These are phyloP conservation scores for Eristalis arbustorum DNA, from an alignment of 2,888 invertebrate species.

Conservation along the genomic window DNA sequence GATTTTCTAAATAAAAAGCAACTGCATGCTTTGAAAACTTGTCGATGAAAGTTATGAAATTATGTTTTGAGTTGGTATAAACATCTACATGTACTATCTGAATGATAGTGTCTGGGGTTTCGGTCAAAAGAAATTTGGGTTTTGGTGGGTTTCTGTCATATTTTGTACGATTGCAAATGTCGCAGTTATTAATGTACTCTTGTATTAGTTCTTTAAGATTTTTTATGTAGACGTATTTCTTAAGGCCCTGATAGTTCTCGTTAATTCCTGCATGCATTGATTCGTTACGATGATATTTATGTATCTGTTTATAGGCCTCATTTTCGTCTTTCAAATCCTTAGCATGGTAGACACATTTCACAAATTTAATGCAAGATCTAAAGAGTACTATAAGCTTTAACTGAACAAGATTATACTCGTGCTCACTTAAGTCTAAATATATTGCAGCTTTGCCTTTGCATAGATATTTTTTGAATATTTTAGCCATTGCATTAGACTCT, in stretches of 20 bases:
- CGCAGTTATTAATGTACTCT: not conserved
- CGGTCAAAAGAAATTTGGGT: not conserved
- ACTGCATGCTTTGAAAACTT: constrained; percentile 7
- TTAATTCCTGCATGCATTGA: not conserved
- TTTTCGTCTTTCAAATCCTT: too few species aligned
- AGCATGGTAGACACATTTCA: too few species aligned
- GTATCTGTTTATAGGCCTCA: too few species aligned
- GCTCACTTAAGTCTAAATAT: too few species aligned
- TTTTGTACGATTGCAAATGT: not conserved
- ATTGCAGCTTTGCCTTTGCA: not conserved
- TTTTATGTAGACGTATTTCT: not conserved
- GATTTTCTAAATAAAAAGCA: constrained; percentile 6
- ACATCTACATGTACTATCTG: not conserved
- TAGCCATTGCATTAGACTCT: not conserved
- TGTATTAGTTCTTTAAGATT: constrained; percentile 3
- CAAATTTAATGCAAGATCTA: too few species aligned
- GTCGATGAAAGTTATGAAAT: not conserved
- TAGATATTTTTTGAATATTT: not conserved
- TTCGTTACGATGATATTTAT: not conserved
- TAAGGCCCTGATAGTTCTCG: not conserved
- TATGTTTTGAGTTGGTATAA: not conserved
- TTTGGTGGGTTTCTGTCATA: not conserved
- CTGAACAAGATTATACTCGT: too few species aligned
- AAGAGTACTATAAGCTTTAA: too few species aligned
- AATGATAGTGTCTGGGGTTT: not conserved